Conservation (phyloP, 2,888 invertebrate genomes). For the Sinotaia quadrata region DNA sequence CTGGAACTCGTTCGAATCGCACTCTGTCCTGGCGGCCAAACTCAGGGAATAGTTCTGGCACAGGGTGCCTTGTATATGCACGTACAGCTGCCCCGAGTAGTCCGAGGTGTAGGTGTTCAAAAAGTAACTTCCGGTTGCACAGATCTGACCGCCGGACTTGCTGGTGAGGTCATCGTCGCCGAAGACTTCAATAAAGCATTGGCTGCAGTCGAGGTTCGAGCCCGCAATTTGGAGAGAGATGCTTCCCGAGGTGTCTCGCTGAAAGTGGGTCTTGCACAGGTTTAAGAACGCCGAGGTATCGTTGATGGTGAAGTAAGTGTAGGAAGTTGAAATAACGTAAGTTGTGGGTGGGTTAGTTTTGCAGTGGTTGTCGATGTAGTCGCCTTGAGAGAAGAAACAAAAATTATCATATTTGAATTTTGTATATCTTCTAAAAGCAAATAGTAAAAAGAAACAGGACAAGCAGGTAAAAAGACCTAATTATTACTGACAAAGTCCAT, state of each 20-base stretch:
- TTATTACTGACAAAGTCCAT: no score
- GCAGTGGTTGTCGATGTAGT: no score
- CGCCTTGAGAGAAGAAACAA: no score
- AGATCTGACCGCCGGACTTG: background rate
- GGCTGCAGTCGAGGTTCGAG: background rate
- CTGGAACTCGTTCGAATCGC: background rate
- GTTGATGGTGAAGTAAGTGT: background rate
- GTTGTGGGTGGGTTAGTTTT: no score
- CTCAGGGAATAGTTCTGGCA: background rate
- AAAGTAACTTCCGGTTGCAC: background rate
- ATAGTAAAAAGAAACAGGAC: no score
- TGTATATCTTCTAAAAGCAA: no score
- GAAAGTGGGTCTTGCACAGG: background rate
- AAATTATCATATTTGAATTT: no score
- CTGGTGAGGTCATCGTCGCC: background rate
- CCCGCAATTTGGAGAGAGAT: background rate
- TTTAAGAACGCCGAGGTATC: background rate
- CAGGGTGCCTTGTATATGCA: background rate
- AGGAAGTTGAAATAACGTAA: background rate
- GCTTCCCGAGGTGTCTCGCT: background rate
- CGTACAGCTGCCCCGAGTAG: background rate
- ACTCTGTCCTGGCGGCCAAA: background rate
- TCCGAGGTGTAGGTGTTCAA: background rate
- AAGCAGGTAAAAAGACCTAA: no score
- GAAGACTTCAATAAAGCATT: background rate